Evolutionary conservation across 2,113 vertebrate genomes (phyloP), one percentile per base, ranked within the genome.

Genomic region (Amphiprion ocellaris): DNA sequence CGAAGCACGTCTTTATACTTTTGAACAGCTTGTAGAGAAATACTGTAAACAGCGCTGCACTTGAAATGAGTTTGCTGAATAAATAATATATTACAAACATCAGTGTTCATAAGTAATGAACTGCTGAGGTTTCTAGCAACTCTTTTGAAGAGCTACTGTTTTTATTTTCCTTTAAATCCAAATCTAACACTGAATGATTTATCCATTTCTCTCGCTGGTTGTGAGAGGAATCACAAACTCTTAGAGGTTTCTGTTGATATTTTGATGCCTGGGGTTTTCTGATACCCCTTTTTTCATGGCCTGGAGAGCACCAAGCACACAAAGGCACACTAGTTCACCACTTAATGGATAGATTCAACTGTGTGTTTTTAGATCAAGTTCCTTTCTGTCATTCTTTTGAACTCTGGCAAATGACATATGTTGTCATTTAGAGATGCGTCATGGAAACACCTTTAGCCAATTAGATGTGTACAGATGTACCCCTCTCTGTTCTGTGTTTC

Each of bases 21-120:
- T 39, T 72, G 68, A 85, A 77, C 49, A 58, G 74, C 83, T 81
- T 74, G 72, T 64, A 74, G 82, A 83, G 79, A 84, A 81, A 69
- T 79, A 85, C 83, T 69, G 79, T 87, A 89, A 92, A 90, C 89
- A 89, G 64, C 41, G 26, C 67, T 59, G 81, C 79, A 50, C 80
- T 86, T 89, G 49, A 79, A 88, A 88, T 62, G 68, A 55, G 65
- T 83, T 63, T 71, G 71, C 79, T 82, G 64, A 72, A 89, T 92
- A 81, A 87, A 90, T 92, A 90, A 92, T 88, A 79, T 58, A 90
- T 87, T 69, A 85, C 79, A 87, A 84, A 83, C 83, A 89, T 79
- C 70, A 81, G 64, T 16, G 52, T 83, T 89, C 74, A 74, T 70
- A 74, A 81, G 83, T 87, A 83, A 89, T 81, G 81, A 86, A 74